phyloP scores from a whole-genome alignment of 2,113 vertebrate species.

The Mus pahari region DNA sequence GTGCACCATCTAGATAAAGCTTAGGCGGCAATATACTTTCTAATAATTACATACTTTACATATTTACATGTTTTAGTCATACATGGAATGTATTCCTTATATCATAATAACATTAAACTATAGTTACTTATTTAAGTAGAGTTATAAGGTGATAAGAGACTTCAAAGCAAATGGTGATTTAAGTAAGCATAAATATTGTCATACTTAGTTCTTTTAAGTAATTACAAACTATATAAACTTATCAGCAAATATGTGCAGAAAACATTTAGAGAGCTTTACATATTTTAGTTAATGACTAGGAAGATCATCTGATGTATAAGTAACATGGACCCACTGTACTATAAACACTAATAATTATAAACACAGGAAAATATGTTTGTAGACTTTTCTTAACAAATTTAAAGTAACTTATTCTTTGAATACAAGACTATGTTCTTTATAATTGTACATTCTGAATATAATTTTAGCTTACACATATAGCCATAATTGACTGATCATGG shows the following conservation, averaged over 20 bases:
- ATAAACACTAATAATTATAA: background rate
- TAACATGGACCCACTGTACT: background rate
- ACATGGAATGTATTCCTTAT: background rate
- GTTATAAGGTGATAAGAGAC: background rate
- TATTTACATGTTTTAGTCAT: background rate
- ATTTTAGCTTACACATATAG: background rate
- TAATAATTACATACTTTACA: background rate
- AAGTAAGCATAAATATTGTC: background rate
- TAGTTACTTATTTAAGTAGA: background rate
- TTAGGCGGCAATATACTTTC: background rate
- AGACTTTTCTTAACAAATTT: background rate
- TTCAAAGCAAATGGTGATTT: background rate
- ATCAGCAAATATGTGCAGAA: background rate
- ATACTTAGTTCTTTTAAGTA: background rate
- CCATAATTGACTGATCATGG: background rate
- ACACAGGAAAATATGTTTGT: background rate
- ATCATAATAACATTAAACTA: background rate
- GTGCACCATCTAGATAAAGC: background rate
- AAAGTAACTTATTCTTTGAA: background rate
- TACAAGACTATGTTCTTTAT: background rate
- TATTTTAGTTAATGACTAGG: background rate
- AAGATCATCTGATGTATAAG: background rate
- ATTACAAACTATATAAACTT: background rate
- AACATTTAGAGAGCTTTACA: background rate
- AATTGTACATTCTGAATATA: background rate